Evolutionary conservation across 2,888 invertebrate species (phyloP).

Genomic region (Thalpophila matura): DNA sequence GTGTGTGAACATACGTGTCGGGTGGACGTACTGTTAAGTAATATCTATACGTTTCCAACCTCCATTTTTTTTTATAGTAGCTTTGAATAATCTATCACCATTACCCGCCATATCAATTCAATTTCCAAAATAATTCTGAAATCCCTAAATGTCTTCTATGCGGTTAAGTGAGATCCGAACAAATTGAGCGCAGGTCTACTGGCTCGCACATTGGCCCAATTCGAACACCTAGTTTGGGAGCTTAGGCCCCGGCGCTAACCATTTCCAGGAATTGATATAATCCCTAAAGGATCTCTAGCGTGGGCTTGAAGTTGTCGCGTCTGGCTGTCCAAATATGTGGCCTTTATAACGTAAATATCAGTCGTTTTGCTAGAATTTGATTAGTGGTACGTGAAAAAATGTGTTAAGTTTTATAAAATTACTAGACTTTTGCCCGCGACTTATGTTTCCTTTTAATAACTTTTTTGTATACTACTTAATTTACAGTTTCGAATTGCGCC

Average conservation of each 20-base stretch:
- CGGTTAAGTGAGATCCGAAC: constrained; percentile 37
- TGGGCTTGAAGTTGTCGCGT: background rate
- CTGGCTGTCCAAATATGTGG: constrained; percentile 2
- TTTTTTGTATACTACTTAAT: background rate
- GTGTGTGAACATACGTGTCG: no score
- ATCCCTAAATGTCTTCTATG: constrained; percentile 18
- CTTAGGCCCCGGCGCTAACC: constrained; percentile 7
- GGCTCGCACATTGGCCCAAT: constrained; percentile 57
- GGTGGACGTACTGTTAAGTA: no score
- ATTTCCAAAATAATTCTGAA: constrained; percentile 30
- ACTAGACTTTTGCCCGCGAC: no score
- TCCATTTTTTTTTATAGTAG: no score
- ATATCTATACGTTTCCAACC: no score
- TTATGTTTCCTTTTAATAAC: no score
- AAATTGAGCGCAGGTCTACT: constrained; percentile 59
- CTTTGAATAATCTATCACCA: background rate
- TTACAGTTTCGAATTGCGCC: no score
- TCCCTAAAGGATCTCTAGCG: constrained; percentile 17
- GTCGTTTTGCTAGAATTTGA: no score
- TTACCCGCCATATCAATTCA: constrained; percentile 20
- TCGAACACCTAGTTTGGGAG: constrained; percentile 40
- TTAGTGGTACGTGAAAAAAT: no score
- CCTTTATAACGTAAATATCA: background rate
- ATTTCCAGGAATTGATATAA: constrained; percentile 36
- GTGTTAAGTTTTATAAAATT: no score